Percentiles rank a stretch among this genome's conserved stretches.
These are phyloP conservation scores for Amphipyra berbera DNA, from an alignment of 2,888 invertebrate species.

Conservation along the genomic window DNA sequence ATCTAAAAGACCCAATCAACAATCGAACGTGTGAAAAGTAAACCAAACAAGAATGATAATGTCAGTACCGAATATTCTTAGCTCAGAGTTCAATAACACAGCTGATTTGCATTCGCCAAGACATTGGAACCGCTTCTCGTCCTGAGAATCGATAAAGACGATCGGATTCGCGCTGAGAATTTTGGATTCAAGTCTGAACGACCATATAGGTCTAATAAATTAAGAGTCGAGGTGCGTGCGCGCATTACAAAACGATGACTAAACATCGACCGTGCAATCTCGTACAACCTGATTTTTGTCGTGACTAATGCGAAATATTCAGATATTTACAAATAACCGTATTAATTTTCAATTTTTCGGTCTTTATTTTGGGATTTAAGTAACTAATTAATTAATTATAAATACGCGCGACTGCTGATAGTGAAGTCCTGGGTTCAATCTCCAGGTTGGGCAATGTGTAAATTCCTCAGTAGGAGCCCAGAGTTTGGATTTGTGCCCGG, in stretches of 20 bases:
- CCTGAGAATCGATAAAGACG: conserved; percentile 59
- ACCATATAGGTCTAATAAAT: conserved; percentile 73
- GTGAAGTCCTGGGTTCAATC: no score
- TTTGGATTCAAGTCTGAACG: conserved; percentile 67
- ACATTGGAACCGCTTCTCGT: conserved; percentile 46
- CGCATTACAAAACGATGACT: conserved; percentile 86
- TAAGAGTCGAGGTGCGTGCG: conserved; percentile 75
- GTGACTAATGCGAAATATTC: conserved; percentile 61
- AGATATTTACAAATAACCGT: conserved; percentile 34
- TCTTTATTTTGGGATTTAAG: no score
- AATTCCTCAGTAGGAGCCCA: no score
- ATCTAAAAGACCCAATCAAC: conserved; percentile 1
- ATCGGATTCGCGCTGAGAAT: conserved; percentile 56
- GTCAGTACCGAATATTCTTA: conserved; percentile 25
- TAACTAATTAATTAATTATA: neutral
- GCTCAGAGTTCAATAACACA: conserved; percentile 56
- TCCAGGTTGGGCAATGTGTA: no score
- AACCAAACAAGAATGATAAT: conserved; percentile 20
- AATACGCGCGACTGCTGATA: no score
- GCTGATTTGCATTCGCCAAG: conserved; percentile 56
- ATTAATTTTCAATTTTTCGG: conserved; percentile 16
- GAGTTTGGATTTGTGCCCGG: no score
- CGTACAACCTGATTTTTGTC: conserved; percentile 64
- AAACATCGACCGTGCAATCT: conserved; percentile 69
- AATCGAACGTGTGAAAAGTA: neutral